Evolutionary conservation across 2,797 vertebrate species (phyloP).

Genomic region (Triplophysa bombifrons): DNA sequence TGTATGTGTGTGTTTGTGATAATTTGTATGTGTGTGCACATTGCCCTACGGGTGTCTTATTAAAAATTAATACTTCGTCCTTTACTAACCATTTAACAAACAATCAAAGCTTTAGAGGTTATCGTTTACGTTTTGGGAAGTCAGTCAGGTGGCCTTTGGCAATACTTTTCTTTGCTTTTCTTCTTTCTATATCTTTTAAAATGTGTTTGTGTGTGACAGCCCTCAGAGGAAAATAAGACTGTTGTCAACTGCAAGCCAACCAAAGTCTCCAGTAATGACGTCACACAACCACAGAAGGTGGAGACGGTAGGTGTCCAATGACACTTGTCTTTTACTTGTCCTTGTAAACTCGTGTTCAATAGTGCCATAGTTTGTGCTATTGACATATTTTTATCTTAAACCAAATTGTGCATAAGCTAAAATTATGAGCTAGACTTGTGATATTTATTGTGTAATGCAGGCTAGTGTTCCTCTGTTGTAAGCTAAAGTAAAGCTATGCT

Average conservation of each 20-base stretch:
- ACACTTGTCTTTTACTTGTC: background rate
- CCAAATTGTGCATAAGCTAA: background rate
- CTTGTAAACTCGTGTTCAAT: slow-evolving; percentile 27
- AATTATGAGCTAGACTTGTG: background rate
- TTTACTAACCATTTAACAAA: slow-evolving; percentile 61
- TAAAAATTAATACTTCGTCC: slow-evolving; percentile 67
- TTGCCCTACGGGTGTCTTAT: slow-evolving; percentile 70
- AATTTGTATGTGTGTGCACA: slow-evolving; percentile 23
- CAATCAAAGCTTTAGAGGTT: slow-evolving; percentile 57
- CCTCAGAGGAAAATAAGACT: slow-evolving; percentile 39
- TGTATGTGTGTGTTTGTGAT: slow-evolving; percentile 46
- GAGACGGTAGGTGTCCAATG: slow-evolving; percentile 48
- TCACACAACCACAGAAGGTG: slow-evolving; percentile 64
- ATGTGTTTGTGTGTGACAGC: slow-evolving; percentile 49
- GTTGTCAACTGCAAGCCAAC: slow-evolving; percentile 60
- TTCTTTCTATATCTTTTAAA: slow-evolving; percentile 33
- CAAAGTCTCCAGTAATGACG: slow-evolving; percentile 51
- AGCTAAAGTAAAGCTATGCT: background rate
- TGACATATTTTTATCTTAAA: background rate
- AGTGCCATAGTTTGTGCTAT: background rate
- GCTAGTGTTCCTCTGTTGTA: background rate
- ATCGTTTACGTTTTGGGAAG: slow-evolving; percentile 59
- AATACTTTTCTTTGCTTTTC: background rate
- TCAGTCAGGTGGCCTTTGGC: background rate
- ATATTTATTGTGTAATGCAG: background rate